phyloP scores from a whole-genome alignment of 2,888 invertebrate genomes.

The Trissolcus brochymenae region DNA sequence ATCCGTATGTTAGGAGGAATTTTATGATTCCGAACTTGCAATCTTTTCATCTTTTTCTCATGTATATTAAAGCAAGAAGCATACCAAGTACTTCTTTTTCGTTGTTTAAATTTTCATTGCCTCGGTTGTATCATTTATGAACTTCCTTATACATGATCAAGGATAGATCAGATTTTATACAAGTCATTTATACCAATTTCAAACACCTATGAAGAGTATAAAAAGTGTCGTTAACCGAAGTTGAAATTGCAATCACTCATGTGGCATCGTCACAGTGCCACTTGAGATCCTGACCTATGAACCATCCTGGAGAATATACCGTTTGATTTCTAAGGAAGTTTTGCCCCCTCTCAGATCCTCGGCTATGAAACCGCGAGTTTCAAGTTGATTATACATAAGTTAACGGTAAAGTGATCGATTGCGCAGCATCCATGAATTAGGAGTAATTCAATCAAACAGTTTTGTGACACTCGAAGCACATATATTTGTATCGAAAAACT shows the following conservation, averaged over 20 bases:
- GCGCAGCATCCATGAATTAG: constrained; percentile 51
- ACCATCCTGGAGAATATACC: constrained; percentile 58
- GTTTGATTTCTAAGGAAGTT: constrained; percentile 61
- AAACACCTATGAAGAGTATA: too few relatives aligned
- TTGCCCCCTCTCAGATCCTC: constrained; percentile 21
- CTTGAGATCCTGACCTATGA: constrained; percentile 61
- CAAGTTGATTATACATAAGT: constrained; percentile 45
- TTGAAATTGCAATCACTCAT: constrained; percentile 53
- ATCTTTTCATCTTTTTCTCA: too few relatives aligned
- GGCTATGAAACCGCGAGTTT: constrained; percentile 26
- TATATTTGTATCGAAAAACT: neutral
- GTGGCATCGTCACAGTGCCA: constrained; percentile 55
- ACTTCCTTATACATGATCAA: too few relatives aligned
- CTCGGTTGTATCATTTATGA: too few relatives aligned
- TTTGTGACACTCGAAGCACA: constrained; percentile 17
- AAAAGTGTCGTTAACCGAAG: constrained; percentile 30
- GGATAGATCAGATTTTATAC: neutral
- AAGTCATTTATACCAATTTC: neutral
- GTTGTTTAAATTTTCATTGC: too few relatives aligned
- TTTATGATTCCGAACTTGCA: too few relatives aligned
- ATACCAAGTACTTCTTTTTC: too few relatives aligned
- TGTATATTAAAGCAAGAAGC: too few relatives aligned
- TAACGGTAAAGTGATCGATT: constrained; percentile 57
- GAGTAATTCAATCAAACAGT: constrained; percentile 48
- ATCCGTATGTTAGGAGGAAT: too few relatives aligned